A percentile compares a stretch with the other conserved stretches of the same genome.
Conservation (phyloP, 2,888 invertebrate species). For the Minunthozetes semirufus region DNA sequence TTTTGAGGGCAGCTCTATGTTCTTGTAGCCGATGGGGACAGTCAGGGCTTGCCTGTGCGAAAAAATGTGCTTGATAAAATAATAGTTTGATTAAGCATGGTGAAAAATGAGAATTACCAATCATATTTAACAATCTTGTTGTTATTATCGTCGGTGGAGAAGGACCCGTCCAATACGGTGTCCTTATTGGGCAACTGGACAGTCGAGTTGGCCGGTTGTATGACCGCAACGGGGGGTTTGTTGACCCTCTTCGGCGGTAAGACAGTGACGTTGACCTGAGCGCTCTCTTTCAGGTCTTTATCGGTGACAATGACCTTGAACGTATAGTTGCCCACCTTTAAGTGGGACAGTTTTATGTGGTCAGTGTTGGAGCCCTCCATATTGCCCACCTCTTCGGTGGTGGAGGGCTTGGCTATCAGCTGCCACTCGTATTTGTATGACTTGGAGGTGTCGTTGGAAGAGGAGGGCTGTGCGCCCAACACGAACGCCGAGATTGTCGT, state of each 20-base stretch:
- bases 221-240: constrained; percentile 69
- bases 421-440: constrained; percentile 80
- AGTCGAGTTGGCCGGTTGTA: constrained; percentile 74
- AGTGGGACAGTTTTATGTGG: constrained; percentile 59
- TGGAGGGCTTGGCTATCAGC: constrained; percentile 70
- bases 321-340: constrained; percentile 67
- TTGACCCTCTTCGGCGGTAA: constrained; percentile 72
- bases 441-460: background rate
- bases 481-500: constrained; percentile 74
- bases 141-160: constrained; percentile 65
- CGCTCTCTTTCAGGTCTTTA: constrained; percentile 48
- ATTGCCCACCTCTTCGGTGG: constrained; percentile 63
- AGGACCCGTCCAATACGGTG: constrained; percentile 74
- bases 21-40: constrained; percentile 68
- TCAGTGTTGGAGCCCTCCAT: constrained; percentile 72
- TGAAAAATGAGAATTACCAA: constrained; percentile 58
- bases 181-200: constrained; percentile 83
- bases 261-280: constrained; percentile 81
- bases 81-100: no score
- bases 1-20: constrained; percentile 60
- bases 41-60: constrained; percentile 65
- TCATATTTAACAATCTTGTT: constrained; percentile 78
- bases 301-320: constrained; percentile 76
- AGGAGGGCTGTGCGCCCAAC: constrained; percentile 58
- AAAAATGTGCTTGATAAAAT: no score